phyloP scores from a whole-genome alignment of 2,113 vertebrate species.

The Brevimyrus niger region DNA sequence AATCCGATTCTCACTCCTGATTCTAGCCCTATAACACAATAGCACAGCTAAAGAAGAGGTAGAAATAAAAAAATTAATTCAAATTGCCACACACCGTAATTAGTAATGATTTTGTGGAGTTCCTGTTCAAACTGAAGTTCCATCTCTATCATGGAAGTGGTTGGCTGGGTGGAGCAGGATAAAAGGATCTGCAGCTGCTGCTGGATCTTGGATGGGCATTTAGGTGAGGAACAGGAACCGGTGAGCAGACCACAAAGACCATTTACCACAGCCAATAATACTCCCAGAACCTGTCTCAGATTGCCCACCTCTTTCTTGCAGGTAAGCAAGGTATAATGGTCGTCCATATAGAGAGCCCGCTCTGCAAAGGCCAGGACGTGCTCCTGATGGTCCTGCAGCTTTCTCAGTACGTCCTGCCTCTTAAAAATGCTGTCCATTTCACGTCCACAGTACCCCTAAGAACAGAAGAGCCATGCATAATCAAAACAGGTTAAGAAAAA shows the following conservation, averaged over 20 bases:
- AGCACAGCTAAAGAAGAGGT: neutral
- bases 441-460: constrained; percentile 44
- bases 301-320: constrained; percentile 61
- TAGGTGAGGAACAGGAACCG: neutral
- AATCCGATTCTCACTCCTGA: neutral
- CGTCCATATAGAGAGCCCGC: constrained; percentile 56
- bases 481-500: neutral
- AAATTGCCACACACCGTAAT: constrained; percentile 9
- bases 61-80: neutral
- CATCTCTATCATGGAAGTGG: constrained; percentile 2
- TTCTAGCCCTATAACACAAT: neutral
- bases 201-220: constrained; percentile 18
- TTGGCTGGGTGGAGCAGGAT: neutral
- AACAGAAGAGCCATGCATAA: neutral
- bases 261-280: neutral
- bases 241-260: neutral
- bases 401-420: constrained; percentile 59
- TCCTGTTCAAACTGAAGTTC: neutral
- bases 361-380: constrained; percentile 62
- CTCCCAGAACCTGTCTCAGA: neutral
- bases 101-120: neutral
- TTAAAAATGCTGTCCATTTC: constrained; percentile 59
- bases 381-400: constrained; percentile 62
- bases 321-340: constrained; percentile 54
- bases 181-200: constrained; percentile 17